A percentile compares a stretch with the other conserved stretches of the same genome.
Evolutionary conservation across 2,797 vertebrate species (phyloP).

Genomic region (Coregonus suidteri): DNA sequence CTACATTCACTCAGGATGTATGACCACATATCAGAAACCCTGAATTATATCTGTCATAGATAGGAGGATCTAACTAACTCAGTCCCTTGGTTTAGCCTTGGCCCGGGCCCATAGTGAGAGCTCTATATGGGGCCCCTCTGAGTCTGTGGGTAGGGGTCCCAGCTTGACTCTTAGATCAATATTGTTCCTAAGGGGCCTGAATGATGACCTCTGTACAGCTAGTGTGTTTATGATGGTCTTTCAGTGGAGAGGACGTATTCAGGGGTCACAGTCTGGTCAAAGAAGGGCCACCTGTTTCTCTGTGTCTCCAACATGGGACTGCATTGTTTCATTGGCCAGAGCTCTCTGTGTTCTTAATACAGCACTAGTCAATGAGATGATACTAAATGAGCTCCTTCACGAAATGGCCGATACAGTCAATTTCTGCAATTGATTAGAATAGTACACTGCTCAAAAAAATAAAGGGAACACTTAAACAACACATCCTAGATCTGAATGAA

Average conservation of each 20-base stretch:
- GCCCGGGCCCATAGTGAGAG: background rate
- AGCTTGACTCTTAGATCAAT: conserved; percentile 21
- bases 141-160: background rate
- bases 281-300: conserved; percentile 28
- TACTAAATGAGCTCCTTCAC: background rate
- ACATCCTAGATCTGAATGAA: too few species aligned
- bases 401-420: background rate
- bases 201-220: conserved; percentile 60
- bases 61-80: conserved; percentile 28
- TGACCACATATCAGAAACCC: conserved; percentile 54
- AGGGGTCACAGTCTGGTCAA: conserved; percentile 49
- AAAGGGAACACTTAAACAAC: too few species aligned
- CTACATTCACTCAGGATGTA: conserved; percentile 60
- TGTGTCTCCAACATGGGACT: conserved; percentile 24
- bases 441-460: background rate
- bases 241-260: conserved; percentile 41
- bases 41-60: conserved; percentile 63
- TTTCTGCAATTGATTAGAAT: conserved; percentile 4
- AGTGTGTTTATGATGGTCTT: conserved; percentile 58
- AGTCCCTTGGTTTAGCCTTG: background rate
- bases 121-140: background rate
- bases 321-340: background rate
- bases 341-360: background rate
- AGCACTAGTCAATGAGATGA: background rate
- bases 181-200: conserved; percentile 52